Evolutionary conservation across 2,797 vertebrate genomes (phyloP), one percentile per base, ranked within the genome.

Genomic region (Falco peregrinus): DNA sequence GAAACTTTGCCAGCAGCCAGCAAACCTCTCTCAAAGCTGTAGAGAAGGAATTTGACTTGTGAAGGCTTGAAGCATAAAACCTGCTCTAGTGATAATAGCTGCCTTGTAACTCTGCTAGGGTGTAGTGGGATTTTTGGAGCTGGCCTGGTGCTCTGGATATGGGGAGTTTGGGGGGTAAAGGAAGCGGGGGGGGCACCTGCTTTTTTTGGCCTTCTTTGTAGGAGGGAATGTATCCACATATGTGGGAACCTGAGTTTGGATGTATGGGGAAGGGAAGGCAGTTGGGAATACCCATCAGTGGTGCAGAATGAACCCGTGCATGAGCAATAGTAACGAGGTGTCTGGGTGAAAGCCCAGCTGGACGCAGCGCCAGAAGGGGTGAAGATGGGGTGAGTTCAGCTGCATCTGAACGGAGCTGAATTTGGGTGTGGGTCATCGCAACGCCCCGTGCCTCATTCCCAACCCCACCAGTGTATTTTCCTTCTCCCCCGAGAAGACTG

Each of bases 241-340:
- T 41, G 47, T 1, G 13, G 29, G 51, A 63, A 4, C 15, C 16
- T 10, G 11, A 31, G 8, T 15, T 6, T 9, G 76, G 56, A 1
- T 25, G 16, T 3, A 2, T 10, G 16, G 50, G 68, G 29, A 63
- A 33, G 28, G 45, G 16, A 16, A 19, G 33, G 67, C 39, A 53
- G 14, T 2, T 16, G 22, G 75, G 43, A 68, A 22, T 18, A 9
- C 10, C 54, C 24, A 6, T 8, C 11, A 3, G 76, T 16, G 56
- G n/a, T 22, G 43, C 65, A 75, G 63, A 39, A 35, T 2, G 11
- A 68, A 60, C 54, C 59, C 26, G 0, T 2, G 8, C 43, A 24
- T 0, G 1, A 65, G 43, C 43, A 17, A 16, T 2, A 59, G 24
- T 45, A 5, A 0, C n/a, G 12, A 3, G 10, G 4, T 0, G 0